Evolutionary conservation across 2,113 vertebrate species (phyloP).

Genomic region (Gulo gulo): DNA sequence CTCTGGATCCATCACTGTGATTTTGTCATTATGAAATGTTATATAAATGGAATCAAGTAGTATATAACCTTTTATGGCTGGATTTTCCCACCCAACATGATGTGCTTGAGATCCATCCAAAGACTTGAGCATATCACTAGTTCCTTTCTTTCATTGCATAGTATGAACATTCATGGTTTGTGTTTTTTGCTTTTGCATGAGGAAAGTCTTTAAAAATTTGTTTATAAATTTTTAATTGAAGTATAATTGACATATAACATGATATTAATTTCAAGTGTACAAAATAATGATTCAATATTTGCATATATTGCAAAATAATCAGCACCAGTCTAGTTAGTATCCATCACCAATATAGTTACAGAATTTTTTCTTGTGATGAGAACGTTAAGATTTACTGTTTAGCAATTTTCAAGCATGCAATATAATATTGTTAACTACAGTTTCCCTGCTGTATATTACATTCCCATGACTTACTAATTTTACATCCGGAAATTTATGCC

Average conservation of each 20-base stretch:
- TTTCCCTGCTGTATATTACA: neutral
- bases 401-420: neutral
- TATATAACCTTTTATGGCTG: neutral
- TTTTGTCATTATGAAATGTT: neutral
- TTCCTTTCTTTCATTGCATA: neutral
- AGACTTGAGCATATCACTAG: neutral
- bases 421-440: neutral
- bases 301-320: neutral
- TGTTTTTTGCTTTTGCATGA: neutral
- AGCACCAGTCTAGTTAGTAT: neutral
- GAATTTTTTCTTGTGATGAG: neutral
- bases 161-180: neutral
- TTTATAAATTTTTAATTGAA: neutral
- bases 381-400: neutral
- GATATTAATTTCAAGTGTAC: neutral
- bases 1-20: neutral
- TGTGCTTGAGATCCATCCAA: neutral
- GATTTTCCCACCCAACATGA: neutral
- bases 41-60: neutral
- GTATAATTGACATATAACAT: neutral
- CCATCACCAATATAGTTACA: neutral
- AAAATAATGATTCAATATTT: neutral
- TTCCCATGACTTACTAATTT: neutral
- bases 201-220: neutral
- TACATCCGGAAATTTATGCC: neutral